A percentile compares a stretch with the other conserved stretches of the same genome.
These are phyloP conservation scores for Beaufortia kweichowensis DNA, from an alignment of 2,113 vertebrate genomes.

Conservation along the genomic window DNA sequence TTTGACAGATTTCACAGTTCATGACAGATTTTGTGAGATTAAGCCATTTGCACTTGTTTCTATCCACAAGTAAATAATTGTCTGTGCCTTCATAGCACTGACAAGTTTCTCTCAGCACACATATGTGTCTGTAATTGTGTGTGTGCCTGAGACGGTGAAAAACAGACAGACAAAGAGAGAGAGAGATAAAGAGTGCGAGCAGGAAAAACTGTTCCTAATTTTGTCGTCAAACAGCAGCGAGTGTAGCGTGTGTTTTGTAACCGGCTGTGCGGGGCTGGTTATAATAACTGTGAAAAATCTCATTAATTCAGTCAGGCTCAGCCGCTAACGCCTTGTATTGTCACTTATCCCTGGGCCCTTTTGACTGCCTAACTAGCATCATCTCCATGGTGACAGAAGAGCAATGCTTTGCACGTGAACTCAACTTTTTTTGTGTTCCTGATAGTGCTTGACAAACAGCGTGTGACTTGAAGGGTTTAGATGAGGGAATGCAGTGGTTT, in stretches of 20 bases:
- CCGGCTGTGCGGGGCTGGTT: constrained; percentile 77
- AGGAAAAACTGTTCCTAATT: constrained; percentile 66
- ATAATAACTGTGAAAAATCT: constrained; percentile 99
- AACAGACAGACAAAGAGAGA: neutral
- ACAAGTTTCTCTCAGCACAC: constrained; percentile 15
- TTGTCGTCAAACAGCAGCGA: constrained; percentile 82
- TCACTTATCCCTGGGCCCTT: constrained; percentile 92
- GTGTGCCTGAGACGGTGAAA: constrained; percentile 1
- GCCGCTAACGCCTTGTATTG: constrained; percentile 96
- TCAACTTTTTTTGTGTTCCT: constrained; percentile 73
- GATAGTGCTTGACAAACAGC: constrained; percentile 98
- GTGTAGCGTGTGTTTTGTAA: constrained; percentile 64
- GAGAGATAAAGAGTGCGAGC: constrained; percentile 62
- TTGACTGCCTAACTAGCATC: constrained; percentile 91
- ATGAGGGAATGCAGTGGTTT: constrained; percentile 76
- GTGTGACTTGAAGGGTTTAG: constrained; percentile 89
- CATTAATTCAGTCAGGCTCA: constrained; percentile 95
- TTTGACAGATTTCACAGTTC: neutral
- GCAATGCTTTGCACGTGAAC: constrained; percentile 88
- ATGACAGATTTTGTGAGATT: constrained; percentile 10
- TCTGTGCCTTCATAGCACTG: constrained; percentile 13
- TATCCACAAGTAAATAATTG: neutral
- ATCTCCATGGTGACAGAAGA: constrained; percentile 95
- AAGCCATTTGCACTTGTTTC: neutral
- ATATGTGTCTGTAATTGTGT: constrained; percentile 44